phyloP scores from a whole-genome alignment of 2,888 invertebrate species.

The Clunio marinus region DNA sequence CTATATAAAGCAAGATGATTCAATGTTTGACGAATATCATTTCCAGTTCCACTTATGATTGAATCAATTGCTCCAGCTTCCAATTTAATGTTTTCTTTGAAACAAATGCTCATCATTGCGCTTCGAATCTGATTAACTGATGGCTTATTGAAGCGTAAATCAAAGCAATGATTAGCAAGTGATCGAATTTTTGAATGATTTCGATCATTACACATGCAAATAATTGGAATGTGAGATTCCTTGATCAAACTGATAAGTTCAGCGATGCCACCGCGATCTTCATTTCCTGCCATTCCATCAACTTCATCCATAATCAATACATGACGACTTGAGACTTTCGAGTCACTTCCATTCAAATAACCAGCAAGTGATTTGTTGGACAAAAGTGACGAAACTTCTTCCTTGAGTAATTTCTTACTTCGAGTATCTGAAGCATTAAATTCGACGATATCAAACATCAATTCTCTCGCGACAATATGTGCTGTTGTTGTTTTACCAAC shows the following conservation, averaged over 20 bases:
- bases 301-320: constrained; percentile 99
- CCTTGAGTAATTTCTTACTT: constrained; percentile 78
- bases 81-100: constrained; percentile 82
- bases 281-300: constrained; percentile 99
- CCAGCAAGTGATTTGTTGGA: constrained; percentile 70
- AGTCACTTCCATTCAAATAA: constrained; percentile 61
- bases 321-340: constrained; percentile 67
- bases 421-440: constrained; percentile 97
- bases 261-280: constrained; percentile 95
- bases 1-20: constrained; percentile 84
- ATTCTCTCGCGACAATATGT: constrained; percentile 79
- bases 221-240: constrained; percentile 76
- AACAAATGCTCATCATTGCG: constrained; percentile 86
- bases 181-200: constrained; percentile 90
- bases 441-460: constrained; percentile 86
- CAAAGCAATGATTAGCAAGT: constrained; percentile 89
- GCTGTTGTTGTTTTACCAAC: constrained; percentile 92
- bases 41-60: constrained; percentile 80
- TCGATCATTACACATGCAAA: constrained; percentile 98
- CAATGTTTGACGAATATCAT: constrained; percentile 90
- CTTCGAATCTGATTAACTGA: constrained; percentile 85
- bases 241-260: constrained; percentile 92
- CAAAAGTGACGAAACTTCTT: constrained; percentile 76
- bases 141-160: constrained; percentile 81
- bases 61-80: constrained; percentile 71